These are phyloP conservation scores for Crypturellus tataupa DNA, from an alignment of 2,797 vertebrate species.

Conservation along the genomic window DNA sequence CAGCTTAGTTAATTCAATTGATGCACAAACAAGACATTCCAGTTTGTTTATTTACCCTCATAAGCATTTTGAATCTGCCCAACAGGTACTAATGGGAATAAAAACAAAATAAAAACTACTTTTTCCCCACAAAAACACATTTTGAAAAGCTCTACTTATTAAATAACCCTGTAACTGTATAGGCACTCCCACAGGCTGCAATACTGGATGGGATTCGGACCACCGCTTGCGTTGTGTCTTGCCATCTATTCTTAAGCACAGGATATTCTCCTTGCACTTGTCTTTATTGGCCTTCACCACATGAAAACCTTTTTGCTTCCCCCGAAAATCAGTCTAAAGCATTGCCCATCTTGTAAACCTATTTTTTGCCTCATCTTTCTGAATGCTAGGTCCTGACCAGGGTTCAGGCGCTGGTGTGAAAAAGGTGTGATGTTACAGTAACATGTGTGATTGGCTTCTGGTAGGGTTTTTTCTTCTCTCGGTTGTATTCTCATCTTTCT, in stretches of 20 bases:
- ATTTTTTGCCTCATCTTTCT: not conserved
- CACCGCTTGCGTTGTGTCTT: not conserved
- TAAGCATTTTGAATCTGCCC: not conserved
- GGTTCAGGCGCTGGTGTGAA: not conserved
- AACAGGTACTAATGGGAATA: not conserved
- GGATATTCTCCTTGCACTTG: not conserved
- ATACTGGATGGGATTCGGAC: not conserved
- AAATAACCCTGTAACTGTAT: not conserved
- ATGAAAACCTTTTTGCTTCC: not conserved
- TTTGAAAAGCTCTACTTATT: not conserved
- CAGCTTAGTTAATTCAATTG: not conserved
- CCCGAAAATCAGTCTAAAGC: not conserved
- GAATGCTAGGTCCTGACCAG: not conserved
- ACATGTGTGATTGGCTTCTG: not conserved
- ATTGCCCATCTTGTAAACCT: not conserved
- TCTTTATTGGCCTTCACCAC: not conserved
- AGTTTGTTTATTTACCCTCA: not conserved
- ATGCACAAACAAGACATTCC: not conserved
- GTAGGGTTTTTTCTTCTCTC: not conserved
- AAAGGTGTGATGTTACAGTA: not conserved
- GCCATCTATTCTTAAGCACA: rapidly evolving
- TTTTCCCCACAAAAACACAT: too few species aligned
- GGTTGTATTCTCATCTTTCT: not conserved
- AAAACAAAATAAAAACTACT: not conserved
- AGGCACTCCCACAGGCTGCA: not conserved